Conservation (phyloP, 2,888 invertebrate species). For the Troides helena region DNA sequence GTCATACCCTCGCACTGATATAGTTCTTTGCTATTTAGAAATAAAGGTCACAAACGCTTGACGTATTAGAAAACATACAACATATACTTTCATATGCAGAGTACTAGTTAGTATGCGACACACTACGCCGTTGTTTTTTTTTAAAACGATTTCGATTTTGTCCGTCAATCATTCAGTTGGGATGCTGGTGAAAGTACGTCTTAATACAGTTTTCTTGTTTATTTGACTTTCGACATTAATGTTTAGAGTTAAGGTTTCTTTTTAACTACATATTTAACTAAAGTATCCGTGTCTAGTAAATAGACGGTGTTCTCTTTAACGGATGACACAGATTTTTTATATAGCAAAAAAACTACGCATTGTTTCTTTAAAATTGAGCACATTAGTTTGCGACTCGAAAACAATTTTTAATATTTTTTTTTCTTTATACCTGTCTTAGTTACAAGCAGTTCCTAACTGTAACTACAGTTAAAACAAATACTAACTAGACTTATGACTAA, state of each 20-base stretch:
- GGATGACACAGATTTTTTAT: conserved; percentile 5
- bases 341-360: not conserved
- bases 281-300: not conserved
- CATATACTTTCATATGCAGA: conserved; percentile 12
- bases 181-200: conserved; percentile 28
- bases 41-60: conserved; percentile 13
- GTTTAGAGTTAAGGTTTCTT: not conserved
- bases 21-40: not conserved
- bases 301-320: conserved; percentile 10
- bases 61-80: not conserved
- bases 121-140: not conserved
- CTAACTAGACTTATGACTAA: too few relatives aligned
- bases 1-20: not conserved
- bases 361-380: conserved; percentile 6
- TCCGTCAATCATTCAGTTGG: conserved; percentile 21
- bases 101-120: conserved; percentile 1
- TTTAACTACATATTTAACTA: not conserved
- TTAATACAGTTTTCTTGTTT: not conserved
- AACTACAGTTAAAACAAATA: too few relatives aligned
- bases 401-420: not conserved
- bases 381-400: not conserved
- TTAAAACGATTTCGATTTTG: conserved; percentile 20
- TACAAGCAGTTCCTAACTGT: too few relatives aligned
- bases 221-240: conserved; percentile 1
- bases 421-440: too few relatives aligned